A percentile compares a stretch with the other conserved stretches of the same genome.
phyloP scores from a whole-genome alignment of 2,888 invertebrate genomes.

The Sinopyrophorus schimmeli region DNA sequence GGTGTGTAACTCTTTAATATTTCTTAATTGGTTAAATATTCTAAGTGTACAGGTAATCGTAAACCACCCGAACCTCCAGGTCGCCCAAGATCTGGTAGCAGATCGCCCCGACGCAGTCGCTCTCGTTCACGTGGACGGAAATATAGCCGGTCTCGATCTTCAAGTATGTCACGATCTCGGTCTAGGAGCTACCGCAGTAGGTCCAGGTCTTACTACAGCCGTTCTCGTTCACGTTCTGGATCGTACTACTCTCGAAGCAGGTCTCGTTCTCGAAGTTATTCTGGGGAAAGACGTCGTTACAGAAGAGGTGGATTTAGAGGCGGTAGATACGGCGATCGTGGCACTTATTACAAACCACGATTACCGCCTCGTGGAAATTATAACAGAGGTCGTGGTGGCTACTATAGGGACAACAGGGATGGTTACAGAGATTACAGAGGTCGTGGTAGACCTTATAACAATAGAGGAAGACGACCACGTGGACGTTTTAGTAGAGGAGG shows the following conservation, averaged over 20 bases:
- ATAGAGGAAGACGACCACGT: conserved; percentile 41
- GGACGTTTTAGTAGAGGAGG: conserved; percentile 49
- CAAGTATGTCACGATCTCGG: conserved; percentile 57
- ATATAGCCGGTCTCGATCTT: conserved; percentile 53
- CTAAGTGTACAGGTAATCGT: conserved; percentile 44
- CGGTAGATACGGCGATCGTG: conserved; percentile 65
- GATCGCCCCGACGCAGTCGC: conserved; percentile 68
- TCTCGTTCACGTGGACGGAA: conserved; percentile 62
- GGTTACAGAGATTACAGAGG: conserved; percentile 43
- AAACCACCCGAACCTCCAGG: conserved; percentile 56
- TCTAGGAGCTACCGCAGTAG: conserved; percentile 55
- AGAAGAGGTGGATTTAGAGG: conserved; percentile 57
- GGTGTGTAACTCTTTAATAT: conserved; percentile 20
- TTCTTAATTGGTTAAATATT: neutral
- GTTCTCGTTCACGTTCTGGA: conserved; percentile 57
- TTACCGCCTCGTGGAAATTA: conserved; percentile 64
- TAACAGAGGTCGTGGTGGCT: conserved; percentile 48
- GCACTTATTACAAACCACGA: conserved; percentile 78
- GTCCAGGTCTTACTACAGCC: conserved; percentile 66
- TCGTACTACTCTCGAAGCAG: conserved; percentile 62
- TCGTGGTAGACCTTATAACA: conserved; percentile 50
- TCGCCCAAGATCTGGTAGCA: conserved; percentile 57
- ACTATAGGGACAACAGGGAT: conserved; percentile 50
- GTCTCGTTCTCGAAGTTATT: conserved; percentile 62
- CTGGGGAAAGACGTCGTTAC: conserved; percentile 57